phyloP scores from a whole-genome alignment of 2,888 invertebrate genomes.

The Diogma glabrata region DNA sequence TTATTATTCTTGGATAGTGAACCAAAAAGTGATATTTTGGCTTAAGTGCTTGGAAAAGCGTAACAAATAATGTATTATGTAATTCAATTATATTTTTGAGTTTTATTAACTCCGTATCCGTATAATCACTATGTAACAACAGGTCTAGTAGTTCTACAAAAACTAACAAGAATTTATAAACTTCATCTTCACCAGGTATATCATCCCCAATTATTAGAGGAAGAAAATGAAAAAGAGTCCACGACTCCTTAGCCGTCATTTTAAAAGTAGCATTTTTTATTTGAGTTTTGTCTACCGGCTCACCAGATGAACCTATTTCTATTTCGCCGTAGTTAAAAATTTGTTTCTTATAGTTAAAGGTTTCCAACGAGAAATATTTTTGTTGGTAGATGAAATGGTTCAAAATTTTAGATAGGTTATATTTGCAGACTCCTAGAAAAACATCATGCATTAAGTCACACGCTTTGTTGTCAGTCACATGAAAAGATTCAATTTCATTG shows the following conservation, averaged over 20 bases:
- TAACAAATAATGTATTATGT: not conserved
- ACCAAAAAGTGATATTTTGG: conserved; percentile 10
- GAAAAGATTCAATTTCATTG: too few species aligned
- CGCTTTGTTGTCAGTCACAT: conserved; percentile 7
- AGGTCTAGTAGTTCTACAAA: not conserved
- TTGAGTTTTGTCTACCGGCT: not conserved
- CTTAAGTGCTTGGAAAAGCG: not conserved
- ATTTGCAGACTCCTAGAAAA: conserved; percentile 8
- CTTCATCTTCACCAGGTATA: not conserved
- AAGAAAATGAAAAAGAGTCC: conserved; percentile 4
- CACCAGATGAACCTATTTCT: conserved; percentile 13
- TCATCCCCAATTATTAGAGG: conserved; percentile 7
- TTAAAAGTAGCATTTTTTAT: conserved; percentile 1
- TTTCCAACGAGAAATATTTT: conserved; percentile 1
- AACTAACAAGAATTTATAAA: not conserved
- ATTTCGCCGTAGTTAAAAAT: conserved; percentile 14
- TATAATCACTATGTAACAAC: not conserved
- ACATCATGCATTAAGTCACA: conserved; percentile 11
- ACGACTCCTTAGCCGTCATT: conserved; percentile 2
- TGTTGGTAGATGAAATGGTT: conserved; percentile 5
- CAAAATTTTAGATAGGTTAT: conserved; percentile 7
- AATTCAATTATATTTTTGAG: not conserved
- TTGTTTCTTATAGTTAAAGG: conserved; percentile 7
- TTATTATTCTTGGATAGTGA: conserved; percentile 5
- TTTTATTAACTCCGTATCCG: not conserved